Evolutionary conservation across 2,797 vertebrate species (phyloP).

Genomic region (Pelobates cultripes): DNA sequence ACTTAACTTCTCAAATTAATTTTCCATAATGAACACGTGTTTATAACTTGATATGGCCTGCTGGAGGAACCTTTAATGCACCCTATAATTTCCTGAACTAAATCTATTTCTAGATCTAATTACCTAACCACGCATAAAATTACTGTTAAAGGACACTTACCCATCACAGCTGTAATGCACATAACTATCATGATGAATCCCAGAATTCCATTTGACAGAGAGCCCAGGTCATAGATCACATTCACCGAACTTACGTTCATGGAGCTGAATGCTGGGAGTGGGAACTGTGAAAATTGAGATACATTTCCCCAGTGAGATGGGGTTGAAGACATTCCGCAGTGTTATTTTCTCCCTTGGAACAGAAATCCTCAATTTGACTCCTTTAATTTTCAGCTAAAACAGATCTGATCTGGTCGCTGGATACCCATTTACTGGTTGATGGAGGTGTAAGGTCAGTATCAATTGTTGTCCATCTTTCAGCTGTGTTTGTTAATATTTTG

Average conservation of each 20-base stretch:
- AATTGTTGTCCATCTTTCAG: constrained; percentile 1
- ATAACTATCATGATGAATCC: constrained; percentile 39
- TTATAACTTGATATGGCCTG: too few species aligned
- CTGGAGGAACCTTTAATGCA: too few species aligned
- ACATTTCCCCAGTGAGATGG: constrained; percentile 4
- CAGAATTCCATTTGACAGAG: constrained; percentile 5
- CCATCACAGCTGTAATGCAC: constrained; percentile 42
- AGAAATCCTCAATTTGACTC: not conserved
- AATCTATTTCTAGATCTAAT: not conserved
- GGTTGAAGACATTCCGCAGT: not conserved
- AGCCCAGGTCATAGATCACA: not conserved
- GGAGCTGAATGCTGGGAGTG: not conserved
- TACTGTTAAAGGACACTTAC: constrained; percentile 10
- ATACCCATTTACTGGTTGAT: not conserved
- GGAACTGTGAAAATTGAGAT: not conserved
- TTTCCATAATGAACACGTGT: too few species aligned
- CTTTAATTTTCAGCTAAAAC: not conserved
- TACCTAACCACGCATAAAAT: not conserved
- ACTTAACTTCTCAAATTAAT: too few species aligned
- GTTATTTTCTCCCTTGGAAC: not conserved
- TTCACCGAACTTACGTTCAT: not conserved
- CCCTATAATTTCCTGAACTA: too few species aligned
- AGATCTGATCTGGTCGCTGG: not conserved
- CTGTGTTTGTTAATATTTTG: constrained; percentile 1
- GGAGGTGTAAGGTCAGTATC: constrained; percentile 1